phyloP scores from a whole-genome alignment of 2,797 vertebrate species.

The Hozukius guyotensis region DNA sequence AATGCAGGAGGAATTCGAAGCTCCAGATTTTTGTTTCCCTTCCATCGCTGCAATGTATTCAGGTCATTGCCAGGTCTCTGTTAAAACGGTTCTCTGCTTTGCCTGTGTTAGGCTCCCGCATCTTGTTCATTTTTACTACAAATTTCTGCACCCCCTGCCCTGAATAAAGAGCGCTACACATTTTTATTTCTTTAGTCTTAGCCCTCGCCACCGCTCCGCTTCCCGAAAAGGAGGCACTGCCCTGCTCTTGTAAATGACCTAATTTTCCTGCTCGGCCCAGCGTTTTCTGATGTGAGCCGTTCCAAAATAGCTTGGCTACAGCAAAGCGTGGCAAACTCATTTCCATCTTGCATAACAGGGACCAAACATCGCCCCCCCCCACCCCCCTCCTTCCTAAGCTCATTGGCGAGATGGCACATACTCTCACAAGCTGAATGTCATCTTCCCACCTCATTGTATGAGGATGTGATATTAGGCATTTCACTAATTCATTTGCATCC shows the following conservation, averaged over 20 bases:
- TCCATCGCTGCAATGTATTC: conserved; percentile 60
- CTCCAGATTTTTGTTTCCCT: conserved; percentile 21
- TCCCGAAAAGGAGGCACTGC: conserved; percentile 64
- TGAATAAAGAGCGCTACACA: conserved; percentile 64
- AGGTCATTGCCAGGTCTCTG: conserved; percentile 62
- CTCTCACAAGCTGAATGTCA: conserved; percentile 59
- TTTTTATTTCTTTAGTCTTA: conserved; percentile 65
- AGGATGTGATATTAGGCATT: conserved; percentile 56
- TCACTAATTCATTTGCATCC: conserved; percentile 42
- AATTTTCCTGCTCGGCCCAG: conserved; percentile 81
- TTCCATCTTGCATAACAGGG: conserved; percentile 85
- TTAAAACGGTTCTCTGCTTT: conserved; percentile 46
- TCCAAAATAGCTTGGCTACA: conserved; percentile 84
- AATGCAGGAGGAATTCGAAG: conserved; percentile 47
- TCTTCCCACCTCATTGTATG: conserved; percentile 51
- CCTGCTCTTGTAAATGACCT: conserved; percentile 83
- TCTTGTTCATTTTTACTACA: conserved; percentile 58
- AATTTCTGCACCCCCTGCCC: conserved; percentile 52
- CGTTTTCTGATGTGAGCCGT: conserved; percentile 75
- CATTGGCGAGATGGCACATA: conserved; percentile 62
- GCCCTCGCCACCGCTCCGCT: conserved; percentile 18
- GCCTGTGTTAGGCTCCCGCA: conserved; percentile 44
- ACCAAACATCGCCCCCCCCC: conserved; percentile 65
- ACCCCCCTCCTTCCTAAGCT: conserved; percentile 31
- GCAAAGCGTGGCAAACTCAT: conserved; percentile 82